These are phyloP conservation scores for Hippoglossus hippoglossus DNA, from an alignment of 2,797 vertebrate species.

Conservation along the genomic window DNA sequence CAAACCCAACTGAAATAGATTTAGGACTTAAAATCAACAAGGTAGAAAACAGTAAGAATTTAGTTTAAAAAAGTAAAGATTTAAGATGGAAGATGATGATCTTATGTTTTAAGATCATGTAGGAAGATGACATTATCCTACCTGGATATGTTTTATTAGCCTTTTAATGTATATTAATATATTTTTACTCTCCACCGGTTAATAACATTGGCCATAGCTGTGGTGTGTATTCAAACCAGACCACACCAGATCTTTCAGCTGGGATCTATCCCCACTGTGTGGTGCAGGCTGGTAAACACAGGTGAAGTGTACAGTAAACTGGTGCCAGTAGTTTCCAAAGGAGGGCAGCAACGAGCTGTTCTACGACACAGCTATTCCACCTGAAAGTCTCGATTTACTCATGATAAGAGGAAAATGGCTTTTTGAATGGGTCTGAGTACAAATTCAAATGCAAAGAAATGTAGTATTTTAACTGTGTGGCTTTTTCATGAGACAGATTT, in stretches of 20 bases:
- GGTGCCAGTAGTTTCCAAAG: constrained; percentile 40
- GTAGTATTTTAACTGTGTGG: background rate
- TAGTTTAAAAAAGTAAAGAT: too few relatives aligned
- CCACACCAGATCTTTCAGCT: background rate
- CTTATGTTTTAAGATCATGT: too few relatives aligned
- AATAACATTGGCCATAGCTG: too few relatives aligned
- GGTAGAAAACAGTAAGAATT: too few relatives aligned
- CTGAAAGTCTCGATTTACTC: background rate
- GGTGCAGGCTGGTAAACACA: constrained; percentile 52
- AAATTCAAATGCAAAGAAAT: background rate
- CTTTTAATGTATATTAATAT: background rate
- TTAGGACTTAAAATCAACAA: too few relatives aligned
- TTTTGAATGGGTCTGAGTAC: background rate
- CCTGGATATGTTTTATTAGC: background rate
- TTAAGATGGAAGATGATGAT: too few relatives aligned
- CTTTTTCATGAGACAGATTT: too few relatives aligned
- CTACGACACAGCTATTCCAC: too few relatives aligned
- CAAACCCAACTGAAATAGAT: too few relatives aligned
- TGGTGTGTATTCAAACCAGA: background rate
- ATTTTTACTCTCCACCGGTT: too few relatives aligned
- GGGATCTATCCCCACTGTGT: constrained; percentile 49
- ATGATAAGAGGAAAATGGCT: background rate
- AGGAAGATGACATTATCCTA: background rate
- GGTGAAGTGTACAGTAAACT: fast-evolving
- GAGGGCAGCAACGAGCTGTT: constrained; percentile 71